Conservation (phyloP, 2,797 vertebrate species). For the Alca torda region DNA sequence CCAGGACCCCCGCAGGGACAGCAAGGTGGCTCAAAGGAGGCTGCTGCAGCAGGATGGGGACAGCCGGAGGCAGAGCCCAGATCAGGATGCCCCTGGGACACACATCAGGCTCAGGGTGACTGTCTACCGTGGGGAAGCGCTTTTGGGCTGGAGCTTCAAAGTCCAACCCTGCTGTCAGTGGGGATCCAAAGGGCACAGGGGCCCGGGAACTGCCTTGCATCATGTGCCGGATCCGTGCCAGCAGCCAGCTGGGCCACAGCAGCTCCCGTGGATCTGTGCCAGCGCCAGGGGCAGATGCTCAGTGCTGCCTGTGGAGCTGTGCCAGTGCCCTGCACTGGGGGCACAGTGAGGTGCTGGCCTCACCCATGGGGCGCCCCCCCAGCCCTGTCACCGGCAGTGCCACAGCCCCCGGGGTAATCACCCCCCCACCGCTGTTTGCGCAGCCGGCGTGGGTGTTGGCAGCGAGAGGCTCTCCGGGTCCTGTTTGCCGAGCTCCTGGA, state of each 20-base stretch:
- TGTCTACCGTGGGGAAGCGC: accelerated
- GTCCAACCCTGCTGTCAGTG: constrained; percentile 5
- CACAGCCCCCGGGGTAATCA: accelerated
- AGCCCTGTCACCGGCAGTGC: neutral
- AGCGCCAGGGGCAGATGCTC: accelerated
- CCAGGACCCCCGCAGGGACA: accelerated
- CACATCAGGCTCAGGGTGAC: accelerated
- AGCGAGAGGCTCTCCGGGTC: neutral
- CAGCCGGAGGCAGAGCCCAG: neutral
- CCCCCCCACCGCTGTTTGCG: neutral
- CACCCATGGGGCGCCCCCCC: accelerated
- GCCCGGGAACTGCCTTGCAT: neutral
- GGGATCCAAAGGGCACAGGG: neutral
- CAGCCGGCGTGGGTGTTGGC: neutral
- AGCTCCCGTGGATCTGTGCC: accelerated
- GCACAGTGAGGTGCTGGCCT: accelerated
- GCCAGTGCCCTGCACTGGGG: accelerated
- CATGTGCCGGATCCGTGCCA: neutral
- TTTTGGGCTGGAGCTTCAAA: neutral
- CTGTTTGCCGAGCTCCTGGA: neutral
- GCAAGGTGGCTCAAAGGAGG: neutral
- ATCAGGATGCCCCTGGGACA: neutral
- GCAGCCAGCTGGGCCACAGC: accelerated
- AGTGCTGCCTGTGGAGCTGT: accelerated
- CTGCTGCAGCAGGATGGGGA: neutral